A percentile compares a stretch with the other conserved stretches of the same genome.
These are phyloP conservation scores for Spodoptera littoralis DNA, from an alignment of 2,888 invertebrate species.

Conservation along the genomic window DNA sequence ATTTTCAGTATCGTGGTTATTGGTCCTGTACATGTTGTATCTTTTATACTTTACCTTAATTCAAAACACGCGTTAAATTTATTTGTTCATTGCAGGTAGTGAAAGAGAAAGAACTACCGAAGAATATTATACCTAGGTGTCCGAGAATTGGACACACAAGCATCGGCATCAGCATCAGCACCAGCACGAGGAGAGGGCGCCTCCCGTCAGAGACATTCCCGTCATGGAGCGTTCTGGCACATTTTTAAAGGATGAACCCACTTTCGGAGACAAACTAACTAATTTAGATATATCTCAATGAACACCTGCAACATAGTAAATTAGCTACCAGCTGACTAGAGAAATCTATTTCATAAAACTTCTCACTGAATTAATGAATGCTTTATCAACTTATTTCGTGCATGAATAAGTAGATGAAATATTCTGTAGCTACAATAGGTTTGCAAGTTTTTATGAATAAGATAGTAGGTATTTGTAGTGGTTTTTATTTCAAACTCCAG, in stretches of 20 bases:
- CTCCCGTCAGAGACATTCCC: slow-evolving; percentile 60
- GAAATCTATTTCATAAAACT: no score
- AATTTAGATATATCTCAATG: slow-evolving; percentile 70
- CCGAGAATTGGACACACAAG: slow-evolving; percentile 15
- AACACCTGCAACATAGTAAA: slow-evolving; percentile 17
- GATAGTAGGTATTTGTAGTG: no score
- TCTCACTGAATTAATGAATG: no score
- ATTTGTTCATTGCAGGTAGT: slow-evolving; percentile 43
- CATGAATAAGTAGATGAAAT: background rate
- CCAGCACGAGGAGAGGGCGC: slow-evolving; percentile 32
- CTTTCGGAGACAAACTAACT: slow-evolving; percentile 78
- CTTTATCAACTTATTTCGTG: no score
- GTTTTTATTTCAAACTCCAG: no score
- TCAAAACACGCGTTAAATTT: no score
- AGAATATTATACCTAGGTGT: slow-evolving; percentile 32
- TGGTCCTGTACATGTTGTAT: no score
- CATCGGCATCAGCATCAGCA: slow-evolving; percentile 19
- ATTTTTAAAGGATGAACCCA: slow-evolving; percentile 93
- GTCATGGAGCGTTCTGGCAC: slow-evolving; percentile 91
- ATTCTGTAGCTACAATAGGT: background rate
- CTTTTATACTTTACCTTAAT: no score
- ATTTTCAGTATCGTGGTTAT: no score
- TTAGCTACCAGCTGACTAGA: background rate
- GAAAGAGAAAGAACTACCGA: slow-evolving; percentile 61
- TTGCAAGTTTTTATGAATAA: no score